phyloP scores from a whole-genome alignment of 92 coral and sea anemone genomes.

The Porites divaricata region DNA sequence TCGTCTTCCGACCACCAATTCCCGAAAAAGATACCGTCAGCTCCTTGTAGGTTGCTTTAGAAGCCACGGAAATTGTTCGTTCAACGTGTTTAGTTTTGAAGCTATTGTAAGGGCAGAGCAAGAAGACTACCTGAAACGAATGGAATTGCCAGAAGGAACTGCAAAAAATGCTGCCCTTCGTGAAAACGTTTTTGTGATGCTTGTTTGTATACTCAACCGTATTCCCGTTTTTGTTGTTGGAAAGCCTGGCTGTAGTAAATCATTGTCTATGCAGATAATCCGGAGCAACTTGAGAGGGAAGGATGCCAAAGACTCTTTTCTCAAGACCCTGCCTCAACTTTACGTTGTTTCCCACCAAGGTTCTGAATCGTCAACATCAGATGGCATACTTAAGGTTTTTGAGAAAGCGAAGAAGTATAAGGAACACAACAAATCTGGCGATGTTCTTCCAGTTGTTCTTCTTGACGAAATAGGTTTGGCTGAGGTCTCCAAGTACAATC shows the following conservation, averaged over 20 bases:
- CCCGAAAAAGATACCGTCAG: constrained; percentile 68
- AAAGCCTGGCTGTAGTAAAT: constrained; percentile 99
- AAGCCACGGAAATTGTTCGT: constrained; percentile 10
- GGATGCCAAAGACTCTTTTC: constrained; percentile 82
- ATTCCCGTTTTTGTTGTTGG: constrained; percentile 98
- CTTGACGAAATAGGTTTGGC: constrained; percentile 98
- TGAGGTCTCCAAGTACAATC: constrained; percentile 95
- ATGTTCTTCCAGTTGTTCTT: constrained; percentile 94
- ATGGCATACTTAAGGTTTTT: constrained; percentile 94
- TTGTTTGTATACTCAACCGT: constrained; percentile 92
- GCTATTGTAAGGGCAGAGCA: constrained; percentile 89
- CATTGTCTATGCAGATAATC: constrained; percentile 95
- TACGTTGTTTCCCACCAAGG: constrained; percentile 98
- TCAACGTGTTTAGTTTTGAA: constrained; percentile 50
- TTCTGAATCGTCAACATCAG: constrained; percentile 97
- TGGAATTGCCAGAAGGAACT: constrained; percentile 98
- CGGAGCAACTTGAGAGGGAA: constrained; percentile 94
- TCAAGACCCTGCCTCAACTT: constrained; percentile 88
- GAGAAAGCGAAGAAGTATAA: constrained; percentile 94
- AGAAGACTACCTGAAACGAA: constrained; percentile 91
- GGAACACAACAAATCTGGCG: constrained; percentile 70
- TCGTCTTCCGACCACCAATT: constrained; percentile 75
- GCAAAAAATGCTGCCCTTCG: constrained; percentile 98
- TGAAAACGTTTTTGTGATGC: constrained; percentile 94
- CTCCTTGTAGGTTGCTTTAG: constrained; percentile 55